Base-by-base conservation (phyloP, 2,797 vertebrate species). In the Oryzias sinensis region DNA sequence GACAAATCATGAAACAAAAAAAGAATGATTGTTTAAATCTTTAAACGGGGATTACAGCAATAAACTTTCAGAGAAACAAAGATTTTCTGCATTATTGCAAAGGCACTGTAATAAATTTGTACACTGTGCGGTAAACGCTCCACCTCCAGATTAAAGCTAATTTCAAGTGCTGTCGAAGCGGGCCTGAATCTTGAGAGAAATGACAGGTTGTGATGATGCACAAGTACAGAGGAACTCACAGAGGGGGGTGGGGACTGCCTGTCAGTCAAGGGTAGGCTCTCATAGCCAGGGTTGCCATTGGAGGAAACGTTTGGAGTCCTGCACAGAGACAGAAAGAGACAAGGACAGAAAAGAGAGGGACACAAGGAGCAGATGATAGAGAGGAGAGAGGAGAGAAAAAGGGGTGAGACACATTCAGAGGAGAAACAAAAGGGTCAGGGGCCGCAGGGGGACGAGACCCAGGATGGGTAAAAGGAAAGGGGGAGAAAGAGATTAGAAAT, bases 241-340 rank as follows among this genome's bases (percentile, higher is more conserved):
- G 93, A 93, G 85, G 92, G 93, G 90, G 93, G 93, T 85, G 93
- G 92, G 92, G 88, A 91, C 91, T 93, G 93, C 90, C 92, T 91
- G 82, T 93, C 90, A 88, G 90, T 91, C 80, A 93, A 82, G 85
- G 93, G 89, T 78, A 94, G 90, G 85, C 92, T 94, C 92, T 97
- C 95, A 96, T 94, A 96, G 93, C 91, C 94, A 96, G 82, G 95
- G 94, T 94, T 96, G 95, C 95, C 95, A 97, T 94, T 96, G 95
- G 89, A 96, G 94, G 85, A 96, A 96, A 90, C 94, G 94, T 93
- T 97, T 96, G 90, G 95, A 96, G 92, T 96, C 95, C 95, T 97
- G 92, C 75, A 50, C 82, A 83, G 86, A 91, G 88, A 91, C 72
- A 91, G 87, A 92, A 71, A 90, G 82, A 91, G 83, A 91, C 81